Conservation (phyloP, 2,113 vertebrate genomes). For the Nettapus auritus region DNA sequence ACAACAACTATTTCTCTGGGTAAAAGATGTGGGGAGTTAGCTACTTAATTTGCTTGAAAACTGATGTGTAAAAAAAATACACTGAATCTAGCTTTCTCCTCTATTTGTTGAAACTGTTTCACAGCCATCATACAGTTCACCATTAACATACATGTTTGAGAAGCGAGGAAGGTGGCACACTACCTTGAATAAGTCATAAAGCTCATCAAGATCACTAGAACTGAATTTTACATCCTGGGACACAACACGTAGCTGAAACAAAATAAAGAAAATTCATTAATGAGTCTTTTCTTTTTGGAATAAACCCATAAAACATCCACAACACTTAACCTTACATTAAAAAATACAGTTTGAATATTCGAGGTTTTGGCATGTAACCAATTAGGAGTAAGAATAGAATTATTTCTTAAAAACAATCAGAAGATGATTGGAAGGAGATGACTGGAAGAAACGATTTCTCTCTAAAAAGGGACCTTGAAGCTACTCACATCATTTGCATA, state of each 20-base stretch:
- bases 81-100: background rate
- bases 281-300: background rate
- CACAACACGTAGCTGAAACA: conserved; percentile 90
- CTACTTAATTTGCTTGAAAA: background rate
- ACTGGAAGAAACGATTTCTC: background rate
- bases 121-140: background rate
- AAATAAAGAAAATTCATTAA: conserved; percentile 18
- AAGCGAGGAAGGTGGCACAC: background rate
- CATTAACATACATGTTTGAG: background rate
- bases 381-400: background rate
- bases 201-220: conserved; percentile 86
- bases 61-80: background rate
- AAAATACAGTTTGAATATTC: background rate
- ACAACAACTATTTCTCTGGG: background rate
- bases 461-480: background rate
- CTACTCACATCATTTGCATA: background rate
- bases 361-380: background rate
- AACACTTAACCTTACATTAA: background rate
- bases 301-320: background rate
- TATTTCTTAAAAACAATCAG: background rate
- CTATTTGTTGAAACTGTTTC: background rate
- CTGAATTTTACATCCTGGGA: conserved; percentile 91
- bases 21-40: background rate
- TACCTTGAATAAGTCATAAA: conserved; percentile 97
- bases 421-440: background rate